These are phyloP conservation scores for Limonius californicus DNA, from an alignment of 1,140 invertebrate species.

Conservation along the genomic window DNA sequence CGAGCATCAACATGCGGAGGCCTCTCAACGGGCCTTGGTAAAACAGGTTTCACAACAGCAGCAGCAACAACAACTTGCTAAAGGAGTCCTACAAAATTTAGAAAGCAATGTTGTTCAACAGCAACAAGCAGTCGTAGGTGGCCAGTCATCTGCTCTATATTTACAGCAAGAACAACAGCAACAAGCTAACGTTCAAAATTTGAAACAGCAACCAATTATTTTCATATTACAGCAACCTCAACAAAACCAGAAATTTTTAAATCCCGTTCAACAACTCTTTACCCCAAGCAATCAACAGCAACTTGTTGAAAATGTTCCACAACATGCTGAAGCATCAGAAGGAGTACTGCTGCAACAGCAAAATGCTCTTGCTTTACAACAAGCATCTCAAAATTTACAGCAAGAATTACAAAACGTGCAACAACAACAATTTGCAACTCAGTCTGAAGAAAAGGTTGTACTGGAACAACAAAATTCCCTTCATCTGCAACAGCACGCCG, in stretches of 20 bases:
- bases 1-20: too few relatives aligned
- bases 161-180: too few relatives aligned
- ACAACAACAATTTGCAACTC: background rate
- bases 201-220: background rate
- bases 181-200: too few relatives aligned
- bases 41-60: too few relatives aligned
- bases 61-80: too few relatives aligned
- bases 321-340: background rate
- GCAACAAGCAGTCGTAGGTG: background rate
- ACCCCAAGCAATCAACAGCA: background rate
- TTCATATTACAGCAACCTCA: too few relatives aligned
- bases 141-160: too few relatives aligned
- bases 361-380: background rate
- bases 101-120: background rate
- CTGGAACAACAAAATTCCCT: background rate
- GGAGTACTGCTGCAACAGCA: background rate
- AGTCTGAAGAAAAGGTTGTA: background rate
- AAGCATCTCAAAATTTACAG: background rate
- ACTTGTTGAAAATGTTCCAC: background rate
- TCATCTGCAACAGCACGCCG: too few relatives aligned
- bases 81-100: background rate
- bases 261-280: background rate
- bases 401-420: too few relatives aligned
- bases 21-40: too few relatives aligned
- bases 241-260: background rate